A percentile compares a stretch with the other conserved stretches of the same genome.
Evolutionary conservation across 1,140 invertebrate genomes (phyloP).

Genomic region (Drosophila subpulchrella): DNA sequence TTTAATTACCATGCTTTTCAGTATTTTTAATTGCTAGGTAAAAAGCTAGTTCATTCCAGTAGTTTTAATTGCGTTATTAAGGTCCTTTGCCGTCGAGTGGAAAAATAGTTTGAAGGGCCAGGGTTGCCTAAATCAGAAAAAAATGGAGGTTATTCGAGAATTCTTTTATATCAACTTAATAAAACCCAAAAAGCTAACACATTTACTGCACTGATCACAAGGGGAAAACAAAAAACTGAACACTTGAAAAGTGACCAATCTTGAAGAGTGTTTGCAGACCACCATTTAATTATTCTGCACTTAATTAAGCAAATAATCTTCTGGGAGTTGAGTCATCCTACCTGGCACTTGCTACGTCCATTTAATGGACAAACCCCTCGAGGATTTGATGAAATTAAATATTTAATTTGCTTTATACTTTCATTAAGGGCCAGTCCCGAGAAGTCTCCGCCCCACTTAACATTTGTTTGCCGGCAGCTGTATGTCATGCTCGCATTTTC

Average conservation of each 20-base stretch:
- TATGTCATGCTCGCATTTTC: constrained; percentile 74
- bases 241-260: not conserved
- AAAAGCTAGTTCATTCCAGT: not conserved
- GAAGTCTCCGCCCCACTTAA: constrained; percentile 36
- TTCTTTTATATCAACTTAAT: too few species aligned
- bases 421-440: constrained; percentile 29
- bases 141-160: not conserved
- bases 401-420: constrained; percentile 67
- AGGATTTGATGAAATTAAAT: constrained; percentile 53
- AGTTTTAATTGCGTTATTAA: constrained; percentile 15
- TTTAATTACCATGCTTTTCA: constrained; percentile 46
- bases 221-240: not conserved
- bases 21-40: constrained; percentile 13
- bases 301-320: constrained; percentile 9
- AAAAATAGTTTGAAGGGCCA: not conserved
- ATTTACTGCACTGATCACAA: not conserved
- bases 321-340: constrained; percentile 1
- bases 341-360: constrained; percentile 1
- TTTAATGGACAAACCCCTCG: not conserved
- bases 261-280: not conserved
- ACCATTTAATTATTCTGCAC: not conserved
- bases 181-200: not conserved
- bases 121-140: not conserved
- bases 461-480: constrained; percentile 62
- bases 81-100: not conserved